Evolutionary conservation across 2,113 vertebrate species (phyloP).

Genomic region (Pristiophorus japonicus): DNA sequence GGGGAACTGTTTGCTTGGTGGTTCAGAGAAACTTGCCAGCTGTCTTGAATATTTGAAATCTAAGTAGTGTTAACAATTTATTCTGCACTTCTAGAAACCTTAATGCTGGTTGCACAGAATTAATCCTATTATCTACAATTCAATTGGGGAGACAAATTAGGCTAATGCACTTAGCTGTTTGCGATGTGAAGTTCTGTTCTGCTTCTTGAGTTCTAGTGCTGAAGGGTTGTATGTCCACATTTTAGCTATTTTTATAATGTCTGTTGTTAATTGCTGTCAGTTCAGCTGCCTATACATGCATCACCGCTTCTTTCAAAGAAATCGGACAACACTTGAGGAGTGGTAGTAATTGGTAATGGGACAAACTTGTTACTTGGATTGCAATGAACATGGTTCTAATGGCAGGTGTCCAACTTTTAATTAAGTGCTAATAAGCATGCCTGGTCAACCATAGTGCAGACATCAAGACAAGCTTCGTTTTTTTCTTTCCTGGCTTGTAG

Average conservation of each 20-base stretch:
- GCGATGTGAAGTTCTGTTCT: neutral
- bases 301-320: conserved; percentile 44
- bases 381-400: conserved; percentile 53
- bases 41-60: conserved; percentile 10
- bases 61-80: neutral
- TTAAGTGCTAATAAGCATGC: conserved; percentile 63
- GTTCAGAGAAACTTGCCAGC: conserved; percentile 9
- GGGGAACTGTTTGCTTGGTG: neutral
- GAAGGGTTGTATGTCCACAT: neutral
- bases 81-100: neutral
- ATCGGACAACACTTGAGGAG: conserved; percentile 51
- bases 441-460: conserved; percentile 49
- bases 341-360: conserved; percentile 57
- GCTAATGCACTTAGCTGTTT: neutral
- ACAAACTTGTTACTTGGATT: conserved; percentile 54
- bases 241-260: conserved; percentile 44
- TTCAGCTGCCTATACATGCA: conserved; percentile 46
- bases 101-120: conserved; percentile 19
- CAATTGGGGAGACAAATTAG: conserved; percentile 5
- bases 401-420: conserved; percentile 64
- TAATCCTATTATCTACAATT: conserved; percentile 17
- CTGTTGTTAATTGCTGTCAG: conserved; percentile 51
- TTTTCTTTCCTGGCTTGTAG: neutral
- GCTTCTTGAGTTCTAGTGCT: conserved; percentile 2
- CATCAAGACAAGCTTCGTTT: conserved; percentile 41